Base-by-base conservation (phyloP, 2,113 vertebrate species). In the Bostrychus sinensis region DNA sequence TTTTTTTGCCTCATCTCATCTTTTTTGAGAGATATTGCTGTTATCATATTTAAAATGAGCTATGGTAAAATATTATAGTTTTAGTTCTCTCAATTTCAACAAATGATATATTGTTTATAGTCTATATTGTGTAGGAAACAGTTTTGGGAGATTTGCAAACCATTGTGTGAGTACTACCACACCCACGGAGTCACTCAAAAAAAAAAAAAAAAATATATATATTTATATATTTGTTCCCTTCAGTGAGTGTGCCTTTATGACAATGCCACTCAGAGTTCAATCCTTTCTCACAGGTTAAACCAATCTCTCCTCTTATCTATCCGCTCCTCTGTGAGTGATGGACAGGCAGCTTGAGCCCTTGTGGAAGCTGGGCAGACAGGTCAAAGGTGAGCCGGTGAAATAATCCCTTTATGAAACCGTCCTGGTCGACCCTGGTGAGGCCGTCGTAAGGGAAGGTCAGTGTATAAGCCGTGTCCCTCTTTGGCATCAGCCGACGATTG, bases 341-440 rank as follows among this genome's bases (percentile, higher is more conserved):
- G 86, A 84, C 77, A 77, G 65, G 56, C 39, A 43, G 72, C 78
- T 66, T 76, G 75, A 86, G 80, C 56, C n/a, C 32, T 81, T 67
- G 58, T 70, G 66, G 68, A 74, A 76, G 55, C 58, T 67, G 57
- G 55, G 62, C 82, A 78, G 71, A 48, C 57, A 62, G 86, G 81
- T 81, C 79, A 88, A 81, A 88, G 90, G 86, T 90, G 79, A 81
- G 23, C 37, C 60, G 78, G 64, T 28, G 9, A 66, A 85, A 87
- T 88, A 89, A 91, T 86, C 78, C 77, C 64, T 84, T 89, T 83
- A 85, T 89, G 82, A 89, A 90, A 79, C 75, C 57, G 60, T 82
- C 69, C 67, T 77, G 69, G 57, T 16, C 43, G 37, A 70, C 72
- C 68, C 67, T 74, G 78, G 75, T 55, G 74, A 80, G 82, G 83